These are phyloP conservation scores for Nibea albiflora DNA, from an alignment of 2,113 vertebrate genomes.

Conservation along the genomic window DNA sequence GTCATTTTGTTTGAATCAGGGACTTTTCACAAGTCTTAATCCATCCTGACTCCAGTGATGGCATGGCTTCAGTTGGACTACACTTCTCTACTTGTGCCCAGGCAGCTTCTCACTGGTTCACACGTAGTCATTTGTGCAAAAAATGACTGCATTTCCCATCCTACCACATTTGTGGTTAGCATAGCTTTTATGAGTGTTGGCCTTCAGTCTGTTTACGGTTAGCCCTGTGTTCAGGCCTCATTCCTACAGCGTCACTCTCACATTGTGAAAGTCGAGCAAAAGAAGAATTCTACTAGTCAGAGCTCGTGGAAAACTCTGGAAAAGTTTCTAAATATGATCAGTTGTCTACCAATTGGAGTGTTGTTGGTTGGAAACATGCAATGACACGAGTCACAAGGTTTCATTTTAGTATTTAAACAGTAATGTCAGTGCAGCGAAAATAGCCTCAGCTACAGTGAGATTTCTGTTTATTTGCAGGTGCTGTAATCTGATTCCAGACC, in stretches of 20 bases:
- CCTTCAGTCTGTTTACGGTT: constrained; percentile 29
- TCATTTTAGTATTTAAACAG: not conserved
- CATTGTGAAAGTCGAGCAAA: not conserved
- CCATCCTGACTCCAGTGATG: not conserved
- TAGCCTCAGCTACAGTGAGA: not conserved
- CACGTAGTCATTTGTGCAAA: constrained; percentile 44
- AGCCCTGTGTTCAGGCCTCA: constrained; percentile 33
- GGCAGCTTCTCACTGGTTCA: constrained; percentile 20
- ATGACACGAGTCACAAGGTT: not conserved
- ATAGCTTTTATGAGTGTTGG: constrained; percentile 55
- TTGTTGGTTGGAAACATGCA: not conserved
- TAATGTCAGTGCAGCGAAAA: not conserved
- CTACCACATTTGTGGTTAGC: constrained; percentile 44
- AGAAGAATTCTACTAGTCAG: not conserved
- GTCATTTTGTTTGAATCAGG: constrained; percentile 1
- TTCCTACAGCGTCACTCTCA: not conserved
- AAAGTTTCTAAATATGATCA: not conserved
- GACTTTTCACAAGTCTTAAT: constrained; percentile 19
- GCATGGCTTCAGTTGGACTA: not conserved
- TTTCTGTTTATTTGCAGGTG: not conserved
- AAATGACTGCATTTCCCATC: constrained; percentile 51
- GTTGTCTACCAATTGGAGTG: not conserved
- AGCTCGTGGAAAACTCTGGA: not conserved
- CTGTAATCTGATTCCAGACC: not conserved
- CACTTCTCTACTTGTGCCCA: not conserved